Evolutionary conservation across 2,797 vertebrate genomes (phyloP).

Genomic region (Onychomys torridus): DNA sequence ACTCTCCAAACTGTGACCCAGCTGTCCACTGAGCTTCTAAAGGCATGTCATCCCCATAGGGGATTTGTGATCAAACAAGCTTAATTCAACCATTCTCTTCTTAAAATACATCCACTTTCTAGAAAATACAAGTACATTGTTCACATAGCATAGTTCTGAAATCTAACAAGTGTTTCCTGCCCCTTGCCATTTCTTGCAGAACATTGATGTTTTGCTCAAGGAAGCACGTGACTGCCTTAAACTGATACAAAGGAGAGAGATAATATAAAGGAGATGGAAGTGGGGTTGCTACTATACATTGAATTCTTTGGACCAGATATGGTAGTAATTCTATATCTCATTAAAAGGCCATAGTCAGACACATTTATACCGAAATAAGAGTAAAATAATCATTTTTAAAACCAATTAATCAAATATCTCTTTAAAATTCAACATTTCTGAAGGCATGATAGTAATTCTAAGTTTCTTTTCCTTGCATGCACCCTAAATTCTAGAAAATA

Average conservation of each 20-base stretch:
- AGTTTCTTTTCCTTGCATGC: neutral
- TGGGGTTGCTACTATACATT: neutral
- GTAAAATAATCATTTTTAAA: neutral
- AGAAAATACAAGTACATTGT: neutral
- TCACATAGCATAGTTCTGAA: neutral
- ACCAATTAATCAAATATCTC: neutral
- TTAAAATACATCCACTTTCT: conserved; percentile 4
- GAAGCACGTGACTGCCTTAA: neutral
- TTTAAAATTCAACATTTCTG: neutral
- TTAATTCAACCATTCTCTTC: conserved; percentile 10
- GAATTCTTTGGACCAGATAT: neutral
- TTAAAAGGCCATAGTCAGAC: neutral
- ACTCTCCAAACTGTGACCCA: neutral
- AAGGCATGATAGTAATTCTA: neutral
- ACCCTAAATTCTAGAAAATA: neutral
- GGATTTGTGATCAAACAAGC: neutral
- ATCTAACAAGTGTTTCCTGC: neutral
- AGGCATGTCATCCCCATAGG: neutral
- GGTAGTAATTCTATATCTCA: neutral
- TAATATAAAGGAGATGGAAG: neutral
- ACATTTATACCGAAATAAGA: neutral
- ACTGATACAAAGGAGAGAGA: neutral
- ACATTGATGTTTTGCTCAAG: too few species aligned
- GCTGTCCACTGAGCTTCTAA: neutral
- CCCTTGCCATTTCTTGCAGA: neutral